Evolutionary conservation across 2,888 invertebrate genomes (phyloP), one percentile per base, ranked within the genome.

Genomic region (Eristalis pertinax): DNA sequence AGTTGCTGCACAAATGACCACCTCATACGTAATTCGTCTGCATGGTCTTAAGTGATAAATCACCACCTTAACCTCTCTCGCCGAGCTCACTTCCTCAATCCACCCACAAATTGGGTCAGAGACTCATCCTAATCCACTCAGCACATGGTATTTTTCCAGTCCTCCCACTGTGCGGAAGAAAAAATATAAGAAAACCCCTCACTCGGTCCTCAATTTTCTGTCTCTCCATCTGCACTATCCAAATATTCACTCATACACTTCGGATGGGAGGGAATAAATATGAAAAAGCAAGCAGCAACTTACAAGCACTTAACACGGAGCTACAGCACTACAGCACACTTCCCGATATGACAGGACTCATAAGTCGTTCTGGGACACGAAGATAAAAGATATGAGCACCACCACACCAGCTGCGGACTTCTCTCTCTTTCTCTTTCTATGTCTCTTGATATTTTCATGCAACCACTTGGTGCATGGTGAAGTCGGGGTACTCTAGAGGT

Each of bases 321-420:
- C 77, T 78, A 86, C 82, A 82, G 67, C 75, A 82, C 75, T 82
- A 78, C n/a, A 82, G 56, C 67, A 75, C 72, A 77, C 62, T 60
- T 35, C 50, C 65, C 70, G 82, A 72, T 86, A 86, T 86, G 86
- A 86, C 82, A 75, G 78, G 82, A 86, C 78, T 86, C 86, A 86
- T 86, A 86, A 82, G 82, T 86, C 82, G 72, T 62, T 78, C 70
- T 82, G 86, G 78, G 75, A 67, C 65, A 79, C 24, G 62, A 75
- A 72, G 74, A 75, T 77, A 70, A 24, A 29, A 77, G 69, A 50
- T 50, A 50, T 19, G 50, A 50, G 50, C 19, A 50, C 50, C 60
- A 68, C 60, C 74, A 78, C 70, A 82, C 82, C 86, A 82, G 68
- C 82, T 78, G 86, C 56, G 56, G 58, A 75, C 64, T 70, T 50